Base-by-base conservation (phyloP, 1,140 invertebrate species). In the Octopus sinensis region DNA sequence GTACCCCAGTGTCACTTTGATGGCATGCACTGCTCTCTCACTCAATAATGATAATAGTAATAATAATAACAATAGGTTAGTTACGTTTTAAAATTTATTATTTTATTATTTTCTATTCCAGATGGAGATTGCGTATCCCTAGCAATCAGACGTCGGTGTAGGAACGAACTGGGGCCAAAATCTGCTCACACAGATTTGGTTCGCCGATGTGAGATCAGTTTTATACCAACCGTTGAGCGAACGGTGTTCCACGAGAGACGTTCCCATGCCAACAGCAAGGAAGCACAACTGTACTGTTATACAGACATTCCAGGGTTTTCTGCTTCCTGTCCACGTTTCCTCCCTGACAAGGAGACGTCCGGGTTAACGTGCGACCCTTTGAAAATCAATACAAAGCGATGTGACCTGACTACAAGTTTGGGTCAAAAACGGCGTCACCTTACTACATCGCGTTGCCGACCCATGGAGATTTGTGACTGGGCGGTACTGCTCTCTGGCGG, bases 391-490 rank as follows among this genome's bases (percentile, higher is more conserved):
- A 90, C 90, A 0, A 89, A 91, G 79, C 80, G 91, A 10, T 92
- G 92, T 83, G 90, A 91, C 79, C 92, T 90, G 5, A 91, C 89
- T 5, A 68, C 62, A 68, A n/a, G 12, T 12, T n/a, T 12, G 12
- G 62, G n/a, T 12, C 12, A n/a, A n/a, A 68, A 13, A 13, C 62
- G 62, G 62, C 90, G 90, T 77, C 88, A 90, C 54, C 89, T 86
- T 53, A 88, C 92, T 0, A 86, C 88, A 12, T 91, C 90, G 4
- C 86, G 90, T 9, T 93, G 92, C 82, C 89, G 91, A 9, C 83
- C 92, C 53, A 91, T 92, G 81, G 91, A 93, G 85, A 91, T 91
- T 6, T 93, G 92, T 84, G 92, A 93, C 85, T 90, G 92, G 83
- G 93, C 92, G 6, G 90, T 93, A 0, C 76, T 93, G 10, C 53